Base-by-base conservation (phyloP, 2,888 invertebrate species). In the Sinopyrophorus schimmeli region DNA sequence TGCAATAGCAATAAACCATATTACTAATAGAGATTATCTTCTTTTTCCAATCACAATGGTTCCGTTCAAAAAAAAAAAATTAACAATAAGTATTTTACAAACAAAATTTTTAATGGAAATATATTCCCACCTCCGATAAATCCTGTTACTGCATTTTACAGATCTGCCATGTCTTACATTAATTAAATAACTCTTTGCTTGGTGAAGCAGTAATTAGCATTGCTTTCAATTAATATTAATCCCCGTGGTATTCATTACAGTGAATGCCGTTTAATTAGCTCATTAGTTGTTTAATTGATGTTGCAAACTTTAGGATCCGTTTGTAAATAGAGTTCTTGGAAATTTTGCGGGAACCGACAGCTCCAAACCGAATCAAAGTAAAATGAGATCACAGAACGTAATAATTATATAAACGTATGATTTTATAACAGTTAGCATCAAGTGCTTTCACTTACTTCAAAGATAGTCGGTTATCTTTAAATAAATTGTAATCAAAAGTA, bases 251-350 rank as follows among this genome's bases (percentile, higher is more conserved):
- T 73, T 74, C 73, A 74, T 74, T 74, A 72, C 73, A 65, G 68
- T 74, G 72, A 75, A 74, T 75, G 72, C 72, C 73, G 72, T 75
- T 75, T 75, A 75, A 75, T 74, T 74, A 75, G 73, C 74, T 75
- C 75, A 74, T 74, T 74, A 75, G 74, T 70, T 72, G 70, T 72
- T 72, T 74, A 74, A 75, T 74, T 75, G 74, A 73, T 72, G 72
- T 71, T 71, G 64, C 70, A 68, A 71, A 71, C 68, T 71, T 66
- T 62, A 62, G 62, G 58, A 53, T 24, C 37, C 38, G 35, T 43
- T 40, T 49, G 49, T 49, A 55, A 55, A 48, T 49, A 53, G 38
- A 48, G 47, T 53, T 49, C 52, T 49, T 48, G 40, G 27, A 53
- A 55, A 47, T 55, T 52, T 46, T 46, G 39, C 43, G 39, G 39